Percentiles rank a stretch among this genome's conserved stretches.
Evolutionary conservation across 1,140 invertebrate species (phyloP).

Genomic region (Helicoverpa zea): DNA sequence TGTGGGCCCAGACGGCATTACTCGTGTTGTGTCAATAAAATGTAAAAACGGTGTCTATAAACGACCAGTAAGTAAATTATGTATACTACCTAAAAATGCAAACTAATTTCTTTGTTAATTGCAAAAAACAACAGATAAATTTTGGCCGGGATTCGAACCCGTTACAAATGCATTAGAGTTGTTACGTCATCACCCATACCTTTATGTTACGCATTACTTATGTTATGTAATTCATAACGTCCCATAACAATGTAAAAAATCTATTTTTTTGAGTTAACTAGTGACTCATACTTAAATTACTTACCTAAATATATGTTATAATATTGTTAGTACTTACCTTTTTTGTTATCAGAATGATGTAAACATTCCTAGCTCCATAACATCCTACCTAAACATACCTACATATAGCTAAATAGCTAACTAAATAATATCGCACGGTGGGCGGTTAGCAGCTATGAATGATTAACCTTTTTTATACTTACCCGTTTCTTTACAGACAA

Average conservation of each 20-base stretch:
- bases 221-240: not conserved
- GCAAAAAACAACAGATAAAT: not conserved
- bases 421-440: not conserved
- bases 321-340: not conserved
- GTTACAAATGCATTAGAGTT: not conserved
- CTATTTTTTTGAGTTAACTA: not conserved
- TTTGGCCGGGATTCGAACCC: not conserved
- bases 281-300: not conserved
- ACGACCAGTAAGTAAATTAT: constrained; percentile 7
- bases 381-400: not conserved
- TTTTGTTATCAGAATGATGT: not conserved
- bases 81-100: not conserved
- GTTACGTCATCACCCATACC: not conserved
- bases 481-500: not conserved
- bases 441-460: not conserved
- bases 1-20: constrained; percentile 45
- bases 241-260: not conserved
- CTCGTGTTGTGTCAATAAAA: constrained; percentile 47
- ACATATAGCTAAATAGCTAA: not conserved
- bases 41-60: constrained; percentile 3
- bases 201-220: not conserved
- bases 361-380: not conserved
- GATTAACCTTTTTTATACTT: not conserved
- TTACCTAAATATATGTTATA: not conserved
- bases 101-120: too few relatives aligned